A percentile compares a stretch with the other conserved stretches of the same genome.
Evolutionary conservation across 2,888 invertebrate genomes (phyloP).

Genomic region (Steinernema carpocapsae): DNA sequence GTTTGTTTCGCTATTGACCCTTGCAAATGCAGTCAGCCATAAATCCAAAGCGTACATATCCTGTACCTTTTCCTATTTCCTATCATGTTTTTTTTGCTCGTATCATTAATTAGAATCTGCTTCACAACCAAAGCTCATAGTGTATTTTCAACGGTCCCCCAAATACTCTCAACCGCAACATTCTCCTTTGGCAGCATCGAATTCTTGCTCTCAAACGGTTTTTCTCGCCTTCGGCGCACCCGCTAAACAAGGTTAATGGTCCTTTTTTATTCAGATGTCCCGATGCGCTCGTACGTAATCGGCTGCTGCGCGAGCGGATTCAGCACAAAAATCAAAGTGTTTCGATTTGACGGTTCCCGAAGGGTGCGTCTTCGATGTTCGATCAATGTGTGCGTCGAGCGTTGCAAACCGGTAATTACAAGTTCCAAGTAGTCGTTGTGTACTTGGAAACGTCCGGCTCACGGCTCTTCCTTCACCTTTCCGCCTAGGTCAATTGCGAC

Average conservation of each 20-base stretch:
- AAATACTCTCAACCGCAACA: no score
- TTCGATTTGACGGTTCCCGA: constrained; percentile 68
- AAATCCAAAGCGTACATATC: no score
- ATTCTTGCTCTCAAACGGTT: neutral
- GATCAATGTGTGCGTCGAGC: constrained; percentile 65
- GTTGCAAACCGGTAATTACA: constrained; percentile 55
- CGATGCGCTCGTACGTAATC: constrained; percentile 56
- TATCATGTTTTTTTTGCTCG: no score
- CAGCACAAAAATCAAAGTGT: constrained; percentile 64
- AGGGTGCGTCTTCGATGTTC: constrained; percentile 65
- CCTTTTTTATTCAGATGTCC: constrained; percentile 60
- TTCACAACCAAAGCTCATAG: no score
- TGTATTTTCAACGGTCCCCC: no score
- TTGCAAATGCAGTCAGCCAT: no score
- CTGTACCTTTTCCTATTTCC: no score
- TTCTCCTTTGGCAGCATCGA: neutral
- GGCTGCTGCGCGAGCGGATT: constrained; percentile 58
- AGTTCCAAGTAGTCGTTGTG: neutral
- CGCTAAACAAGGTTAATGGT: neutral
- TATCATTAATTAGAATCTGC: no score
- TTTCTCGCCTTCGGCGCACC: constrained; percentile 5
- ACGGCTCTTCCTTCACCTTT: constrained; percentile 19
- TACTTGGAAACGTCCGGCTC: neutral
- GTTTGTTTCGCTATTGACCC: no score
- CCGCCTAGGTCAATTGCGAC: constrained; percentile 25